A percentile compares a stretch with the other conserved stretches of the same genome.
Conservation (phyloP, 2,888 invertebrate species). For the Zhuqinia jingwanae region DNA sequence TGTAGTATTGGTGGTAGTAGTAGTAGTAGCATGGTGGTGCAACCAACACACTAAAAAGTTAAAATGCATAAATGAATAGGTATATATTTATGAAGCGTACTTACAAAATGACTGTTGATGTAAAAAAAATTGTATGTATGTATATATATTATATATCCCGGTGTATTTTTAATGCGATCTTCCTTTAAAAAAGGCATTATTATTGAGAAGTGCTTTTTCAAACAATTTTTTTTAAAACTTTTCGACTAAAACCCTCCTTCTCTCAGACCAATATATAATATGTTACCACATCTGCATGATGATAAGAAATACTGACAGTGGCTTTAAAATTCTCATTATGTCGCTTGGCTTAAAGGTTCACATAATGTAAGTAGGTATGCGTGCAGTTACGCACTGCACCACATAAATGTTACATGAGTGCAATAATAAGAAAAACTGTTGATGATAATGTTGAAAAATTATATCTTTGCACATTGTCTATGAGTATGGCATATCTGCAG, state of each 20-base stretch:
- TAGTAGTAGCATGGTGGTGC: too few relatives aligned
- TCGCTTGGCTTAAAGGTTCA: neutral
- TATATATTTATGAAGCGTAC: too few relatives aligned
- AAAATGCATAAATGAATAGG: constrained; percentile 6
- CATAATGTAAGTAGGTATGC: too few relatives aligned
- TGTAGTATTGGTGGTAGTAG: constrained; percentile 20
- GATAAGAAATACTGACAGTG: too few relatives aligned
- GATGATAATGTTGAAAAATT: neutral
- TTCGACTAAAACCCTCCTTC: constrained; percentile 3
- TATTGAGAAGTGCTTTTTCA: constrained; percentile 4
- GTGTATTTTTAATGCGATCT: neutral
- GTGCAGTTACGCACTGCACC: too few relatives aligned
- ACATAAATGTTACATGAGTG: neutral
- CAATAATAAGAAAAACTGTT: neutral
- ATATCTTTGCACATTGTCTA: constrained; percentile 40
- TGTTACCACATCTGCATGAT: too few relatives aligned
- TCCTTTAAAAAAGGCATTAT: constrained; percentile 15
- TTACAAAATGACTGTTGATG: too few relatives aligned
- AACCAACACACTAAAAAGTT: neutral
- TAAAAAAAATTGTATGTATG: too few relatives aligned
- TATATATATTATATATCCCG: neutral
- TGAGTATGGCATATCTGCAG: constrained; percentile 2
- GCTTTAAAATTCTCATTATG: too few relatives aligned
- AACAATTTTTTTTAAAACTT: constrained; percentile 6
- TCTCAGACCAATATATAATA: too few relatives aligned